These are phyloP conservation scores for Ptilonorhynchus violaceus DNA, from an alignment of 2,113 vertebrate species.

Conservation along the genomic window DNA sequence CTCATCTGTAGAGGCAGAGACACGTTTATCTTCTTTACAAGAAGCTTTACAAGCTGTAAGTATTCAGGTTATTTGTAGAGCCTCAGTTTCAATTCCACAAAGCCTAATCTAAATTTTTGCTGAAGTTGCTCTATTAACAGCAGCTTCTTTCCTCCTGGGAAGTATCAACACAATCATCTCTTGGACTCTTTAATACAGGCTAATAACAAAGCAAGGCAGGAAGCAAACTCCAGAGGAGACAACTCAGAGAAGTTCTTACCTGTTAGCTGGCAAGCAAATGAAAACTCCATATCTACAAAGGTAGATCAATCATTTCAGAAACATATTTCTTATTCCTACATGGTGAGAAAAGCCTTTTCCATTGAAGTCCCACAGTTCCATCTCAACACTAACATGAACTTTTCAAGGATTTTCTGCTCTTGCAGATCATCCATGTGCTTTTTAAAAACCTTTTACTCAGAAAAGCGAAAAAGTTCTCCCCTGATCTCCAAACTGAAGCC, in stretches of 20 bases:
- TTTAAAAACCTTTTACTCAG: background rate
- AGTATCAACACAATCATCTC: background rate
- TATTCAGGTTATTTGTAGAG: background rate
- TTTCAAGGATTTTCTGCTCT: background rate
- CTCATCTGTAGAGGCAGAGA: background rate
- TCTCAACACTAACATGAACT: background rate
- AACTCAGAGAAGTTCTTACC: background rate
- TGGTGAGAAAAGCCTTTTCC: background rate
- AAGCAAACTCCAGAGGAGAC: background rate
- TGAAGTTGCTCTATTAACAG: background rate
- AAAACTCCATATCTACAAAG: background rate
- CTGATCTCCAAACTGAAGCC: background rate
- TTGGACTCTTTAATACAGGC: background rate
- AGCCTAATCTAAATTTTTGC: background rate
- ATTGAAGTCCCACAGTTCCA: background rate
- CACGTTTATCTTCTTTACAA: background rate
- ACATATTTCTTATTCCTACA: background rate
- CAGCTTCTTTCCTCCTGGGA: background rate
- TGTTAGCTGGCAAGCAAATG: background rate
- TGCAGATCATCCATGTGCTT: background rate
- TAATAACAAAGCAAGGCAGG: background rate
- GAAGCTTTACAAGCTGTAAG: background rate
- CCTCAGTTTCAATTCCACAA: background rate
- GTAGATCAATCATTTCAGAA: background rate
- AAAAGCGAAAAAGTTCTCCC: background rate